phyloP scores from a whole-genome alignment of 2,888 invertebrate species.

The Stenolophus ochropezus region DNA sequence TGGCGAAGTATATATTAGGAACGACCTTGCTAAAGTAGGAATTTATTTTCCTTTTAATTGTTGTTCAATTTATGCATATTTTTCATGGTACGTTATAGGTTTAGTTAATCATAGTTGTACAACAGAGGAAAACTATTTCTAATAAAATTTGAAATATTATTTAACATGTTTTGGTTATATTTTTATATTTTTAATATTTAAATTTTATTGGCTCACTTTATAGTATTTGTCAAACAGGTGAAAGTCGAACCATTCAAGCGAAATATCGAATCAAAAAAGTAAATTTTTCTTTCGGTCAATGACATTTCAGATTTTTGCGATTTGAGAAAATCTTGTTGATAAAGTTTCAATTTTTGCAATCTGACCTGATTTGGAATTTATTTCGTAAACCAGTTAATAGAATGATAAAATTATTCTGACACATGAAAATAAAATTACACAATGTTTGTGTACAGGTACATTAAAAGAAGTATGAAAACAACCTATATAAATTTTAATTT shows the following conservation, averaged over 20 bases:
- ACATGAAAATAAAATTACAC: neutral
- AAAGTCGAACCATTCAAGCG: constrained; percentile 13
- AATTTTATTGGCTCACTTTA: neutral
- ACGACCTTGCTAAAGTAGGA: neutral
- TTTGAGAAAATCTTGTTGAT: neutral
- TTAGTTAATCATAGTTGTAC: neutral
- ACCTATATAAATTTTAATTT: too few relatives aligned
- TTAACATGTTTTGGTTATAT: too few relatives aligned
- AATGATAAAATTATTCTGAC: neutral
- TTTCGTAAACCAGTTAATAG: neutral
- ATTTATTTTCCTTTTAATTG: neutral
- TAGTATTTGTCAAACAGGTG: constrained; percentile 14
- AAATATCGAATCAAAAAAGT: constrained; percentile 5
- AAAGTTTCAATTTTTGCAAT: neutral
- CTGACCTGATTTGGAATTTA: neutral
- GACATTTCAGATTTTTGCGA: neutral
- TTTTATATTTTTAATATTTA: too few relatives aligned
- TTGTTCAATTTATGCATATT: neutral
- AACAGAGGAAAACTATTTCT: neutral
- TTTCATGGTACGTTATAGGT: neutral
- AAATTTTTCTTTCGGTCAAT: constrained; percentile 25
- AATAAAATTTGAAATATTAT: too few relatives aligned
- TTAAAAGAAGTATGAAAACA: neutral
- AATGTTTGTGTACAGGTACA: neutral
- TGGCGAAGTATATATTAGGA: neutral